Evolutionary conservation across 2,888 invertebrate genomes (phyloP), one percentile per base, ranked within the genome.

Genomic region (Escarpia spicata): DNA sequence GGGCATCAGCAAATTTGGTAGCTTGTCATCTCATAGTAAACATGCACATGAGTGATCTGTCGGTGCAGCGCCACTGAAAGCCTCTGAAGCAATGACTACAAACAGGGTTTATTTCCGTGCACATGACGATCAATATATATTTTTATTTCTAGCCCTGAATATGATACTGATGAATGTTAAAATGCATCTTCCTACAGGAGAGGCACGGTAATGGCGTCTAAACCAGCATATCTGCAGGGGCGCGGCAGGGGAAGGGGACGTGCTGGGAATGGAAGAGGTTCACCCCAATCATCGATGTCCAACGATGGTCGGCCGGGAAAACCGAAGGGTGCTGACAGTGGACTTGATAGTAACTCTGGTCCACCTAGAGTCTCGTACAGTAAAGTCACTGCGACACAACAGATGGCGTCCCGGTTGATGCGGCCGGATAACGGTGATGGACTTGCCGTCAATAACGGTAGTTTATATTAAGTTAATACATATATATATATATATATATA

Each of bases 201-300:
- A 43, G 43, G 15, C 43, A 31, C 8, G 31, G 43, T 43, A 31
- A 43, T 60, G 91, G n/a, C n/a, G 60, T 92, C 93, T n/a, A 44
- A 90, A 58, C 93, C 92, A 90, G 52, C 93, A 26, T 93, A 93
- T 90, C 60, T 93, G 89, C 93, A 43, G 12, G 90, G 90, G 37
- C 58, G 93, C 4, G 92, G 93, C 19, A 92, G 93, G 90, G 93
- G 93, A n/a, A 44, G 93, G 43, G 93, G 93, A 8, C 90, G 19
- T 75, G 75, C 75, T 75, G 75, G 92, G 2, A 91, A 91, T 58
- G 92, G 43, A 58, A 75, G 75, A 26, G 75, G 75, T 75, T 75
- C 75, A n/a, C 75, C 75, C 2, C 75, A 75, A n/a, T 15, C 75
- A 75, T 75, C 75, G 26, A 6, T 75, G n/a, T 26, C 75, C 26